phyloP scores from a whole-genome alignment of 2,888 invertebrate genomes.

The Hypomecis atomaria region DNA sequence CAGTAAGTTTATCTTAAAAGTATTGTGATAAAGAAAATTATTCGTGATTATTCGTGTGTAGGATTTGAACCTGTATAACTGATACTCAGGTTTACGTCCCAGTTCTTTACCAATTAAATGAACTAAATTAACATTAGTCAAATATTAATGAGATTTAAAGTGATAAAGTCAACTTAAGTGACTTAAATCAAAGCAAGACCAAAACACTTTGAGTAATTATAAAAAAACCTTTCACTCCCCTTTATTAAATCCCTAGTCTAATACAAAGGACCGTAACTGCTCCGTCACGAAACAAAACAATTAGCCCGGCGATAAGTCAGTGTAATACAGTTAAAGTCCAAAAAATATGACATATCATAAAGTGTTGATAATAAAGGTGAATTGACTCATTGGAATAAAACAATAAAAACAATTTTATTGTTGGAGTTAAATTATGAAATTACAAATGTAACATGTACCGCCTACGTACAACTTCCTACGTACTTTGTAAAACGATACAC shows the following conservation, averaged over 20 bases:
- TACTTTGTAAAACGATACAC: too few relatives aligned
- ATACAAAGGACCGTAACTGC: slow-evolving; percentile 36
- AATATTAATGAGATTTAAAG: slow-evolving; percentile 33
- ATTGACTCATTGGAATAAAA: background rate
- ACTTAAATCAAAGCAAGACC: slow-evolving; percentile 32
- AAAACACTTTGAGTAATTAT: slow-evolving; percentile 37
- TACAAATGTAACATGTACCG: background rate
- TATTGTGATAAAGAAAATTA: too few relatives aligned
- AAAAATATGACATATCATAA: slow-evolving; percentile 13
- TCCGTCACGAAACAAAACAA: slow-evolving; percentile 42
- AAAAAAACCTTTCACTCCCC: slow-evolving; percentile 32
- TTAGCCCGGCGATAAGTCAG: slow-evolving; percentile 36
- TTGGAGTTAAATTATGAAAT: background rate
- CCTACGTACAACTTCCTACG: too few relatives aligned
- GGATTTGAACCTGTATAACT: too few relatives aligned
- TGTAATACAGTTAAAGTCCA: slow-evolving; percentile 13
- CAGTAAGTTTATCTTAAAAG: too few relatives aligned
- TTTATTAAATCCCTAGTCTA: slow-evolving; percentile 30
- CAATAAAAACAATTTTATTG: background rate
- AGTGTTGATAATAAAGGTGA: slow-evolving; percentile 10
- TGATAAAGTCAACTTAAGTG: slow-evolving; percentile 37
- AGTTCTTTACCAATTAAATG: background rate
- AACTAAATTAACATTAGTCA: slow-evolving; percentile 8
- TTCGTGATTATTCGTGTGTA: too few relatives aligned
- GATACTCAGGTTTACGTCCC: too few relatives aligned